Evolutionary conservation across 2,888 invertebrate genomes (phyloP), one percentile per base, ranked within the genome.

Genomic region (Gryllus longicercus): DNA sequence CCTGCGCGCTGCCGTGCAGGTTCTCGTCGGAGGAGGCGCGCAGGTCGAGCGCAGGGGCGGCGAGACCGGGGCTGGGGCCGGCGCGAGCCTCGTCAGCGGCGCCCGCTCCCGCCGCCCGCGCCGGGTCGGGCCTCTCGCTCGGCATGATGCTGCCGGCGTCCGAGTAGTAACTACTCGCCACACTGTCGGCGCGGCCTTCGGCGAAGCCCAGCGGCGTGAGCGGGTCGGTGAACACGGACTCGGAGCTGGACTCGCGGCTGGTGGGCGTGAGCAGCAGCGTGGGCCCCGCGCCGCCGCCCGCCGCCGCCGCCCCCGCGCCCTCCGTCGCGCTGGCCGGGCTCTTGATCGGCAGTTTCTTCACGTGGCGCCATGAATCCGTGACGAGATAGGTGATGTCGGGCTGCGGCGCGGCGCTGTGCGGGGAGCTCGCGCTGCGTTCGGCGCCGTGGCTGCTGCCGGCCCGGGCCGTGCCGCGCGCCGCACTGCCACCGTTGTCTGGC

Each of bases 181-280:
- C 79, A 75, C 80, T 63, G 16, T 63, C 78, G 76, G 76, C 77
- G 77, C 81, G 81, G 74, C 81, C 81, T 74, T 80, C 82, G n/a
- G 82, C 79, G 74, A 80, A 81, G 16, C 89, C 89, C 85, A 91
- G 91, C 86, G 87, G 87, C 75, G 90, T 90, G 84, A 91, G 88
- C 12, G 93, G 92, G 87, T 94, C 94, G 84, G 93, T 93, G 88
- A 94, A 94, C 86, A 93, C 91, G 85, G 94, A 93, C 85, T 92
- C 91, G 82, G 91, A 91, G 87, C 93, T 93, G 83, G 93, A 92
- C 83, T 89, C 90, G 85, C 88, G 89, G 85, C 89, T 90, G 84
- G 80, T 82, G 50, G 82, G 82, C 75, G 81, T 80, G 14, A 79
- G 51, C 25, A 77, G 75, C 2, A 77, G 50, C 50, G 50, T 16